Percentiles rank a stretch among this genome's conserved stretches.
These are phyloP conservation scores for Cylindroiulus punctatus DNA, from an alignment of 2,888 invertebrate genomes.

Conservation along the genomic window DNA sequence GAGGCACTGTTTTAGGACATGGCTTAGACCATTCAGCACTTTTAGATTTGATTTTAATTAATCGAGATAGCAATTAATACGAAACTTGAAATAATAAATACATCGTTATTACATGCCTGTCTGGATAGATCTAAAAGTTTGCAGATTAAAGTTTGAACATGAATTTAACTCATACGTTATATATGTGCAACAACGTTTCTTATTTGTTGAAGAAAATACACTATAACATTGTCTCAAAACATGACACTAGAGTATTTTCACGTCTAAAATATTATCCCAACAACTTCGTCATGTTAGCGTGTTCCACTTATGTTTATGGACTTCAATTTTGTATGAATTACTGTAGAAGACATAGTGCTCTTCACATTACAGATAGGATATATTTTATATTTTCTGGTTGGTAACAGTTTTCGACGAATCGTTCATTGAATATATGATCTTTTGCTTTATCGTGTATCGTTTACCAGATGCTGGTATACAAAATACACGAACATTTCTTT, in stretches of 20 bases:
- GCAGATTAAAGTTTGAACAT: no score
- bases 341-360: background rate
- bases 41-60: background rate
- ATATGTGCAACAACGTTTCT: no score
- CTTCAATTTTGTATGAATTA: background rate
- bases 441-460: background rate
- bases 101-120: no score
- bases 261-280: no score
- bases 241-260: no score
- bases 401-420: background rate
- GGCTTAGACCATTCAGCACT: background rate
- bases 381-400: background rate
- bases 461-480: constrained; percentile 10
- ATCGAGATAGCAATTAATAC: background rate
- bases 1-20: background rate
- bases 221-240: no score
- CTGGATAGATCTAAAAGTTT: no score
- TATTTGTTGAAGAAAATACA: no score
- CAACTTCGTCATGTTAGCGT: no score
- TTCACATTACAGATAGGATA: background rate
- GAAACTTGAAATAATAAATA: background rate
- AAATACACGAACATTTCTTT: background rate
- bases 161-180: no score
- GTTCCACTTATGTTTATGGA: no score
- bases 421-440: background rate